A percentile compares a stretch with the other conserved stretches of the same genome.
Conservation (phyloP, 2,113 vertebrate genomes). For the Mesoclemmys tuberculata region DNA sequence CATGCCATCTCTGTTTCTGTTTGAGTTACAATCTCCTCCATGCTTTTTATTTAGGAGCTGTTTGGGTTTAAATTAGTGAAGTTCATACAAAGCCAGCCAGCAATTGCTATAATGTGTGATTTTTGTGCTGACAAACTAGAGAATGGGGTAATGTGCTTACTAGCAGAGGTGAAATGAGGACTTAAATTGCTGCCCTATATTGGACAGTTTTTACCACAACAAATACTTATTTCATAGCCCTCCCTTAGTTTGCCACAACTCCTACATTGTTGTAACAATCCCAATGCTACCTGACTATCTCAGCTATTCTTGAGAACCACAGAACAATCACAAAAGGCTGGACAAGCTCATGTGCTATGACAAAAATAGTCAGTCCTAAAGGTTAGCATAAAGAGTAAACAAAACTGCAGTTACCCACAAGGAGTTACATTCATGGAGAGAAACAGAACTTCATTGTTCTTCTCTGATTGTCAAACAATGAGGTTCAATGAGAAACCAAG, state of each 20-base stretch:
- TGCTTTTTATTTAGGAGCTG: neutral
- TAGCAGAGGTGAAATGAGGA: conserved; percentile 17
- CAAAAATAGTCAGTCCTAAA: neutral
- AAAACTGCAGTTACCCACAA: neutral
- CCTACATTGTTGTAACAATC: neutral
- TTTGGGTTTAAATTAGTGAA: neutral
- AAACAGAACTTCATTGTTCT: conserved; percentile 32
- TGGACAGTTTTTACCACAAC: neutral
- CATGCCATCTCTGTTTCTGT: conserved; percentile 41
- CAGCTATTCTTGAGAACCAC: neutral
- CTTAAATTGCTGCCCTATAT: conserved; percentile 60
- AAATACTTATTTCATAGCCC: neutral
- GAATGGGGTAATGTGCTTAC: conserved; percentile 1
- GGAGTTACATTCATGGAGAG: conserved; percentile 8
- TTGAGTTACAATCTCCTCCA: too few species aligned
- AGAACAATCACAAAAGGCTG: neutral
- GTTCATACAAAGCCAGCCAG: neutral
- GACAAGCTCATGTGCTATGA: neutral
- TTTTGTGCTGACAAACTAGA: conserved; percentile 32
- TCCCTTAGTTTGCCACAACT: neutral
- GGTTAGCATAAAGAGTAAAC: conserved; percentile 14
- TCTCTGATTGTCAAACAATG: too few species aligned
- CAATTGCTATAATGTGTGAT: conserved; percentile 10
- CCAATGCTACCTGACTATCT: neutral
- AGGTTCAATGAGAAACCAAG: conserved; percentile 18